Evolutionary conservation across 2,888 invertebrate genomes (phyloP).

Genomic region (Dryocosmus kuriphilus): DNA sequence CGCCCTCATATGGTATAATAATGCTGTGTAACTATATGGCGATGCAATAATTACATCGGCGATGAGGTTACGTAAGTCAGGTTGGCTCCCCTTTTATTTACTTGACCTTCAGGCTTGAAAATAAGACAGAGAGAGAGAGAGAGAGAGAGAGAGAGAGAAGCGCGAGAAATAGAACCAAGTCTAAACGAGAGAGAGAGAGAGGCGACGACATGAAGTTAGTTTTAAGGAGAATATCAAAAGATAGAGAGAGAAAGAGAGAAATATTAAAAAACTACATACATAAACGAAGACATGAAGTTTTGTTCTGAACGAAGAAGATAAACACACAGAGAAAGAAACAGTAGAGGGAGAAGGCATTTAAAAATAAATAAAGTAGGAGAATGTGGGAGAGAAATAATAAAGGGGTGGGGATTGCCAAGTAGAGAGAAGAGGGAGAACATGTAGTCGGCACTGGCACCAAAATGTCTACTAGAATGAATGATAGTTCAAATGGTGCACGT

Average conservation of each 20-base stretch:
- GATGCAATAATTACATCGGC: slow-evolving; percentile 23
- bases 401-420: slow-evolving; percentile 4
- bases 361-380: not conserved
- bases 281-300: not conserved
- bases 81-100: slow-evolving; percentile 21
- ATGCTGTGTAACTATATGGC: slow-evolving; percentile 5
- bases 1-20: slow-evolving; percentile 28
- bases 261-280: too few relatives aligned
- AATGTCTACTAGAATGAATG: not conserved
- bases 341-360: not conserved
- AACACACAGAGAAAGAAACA: not conserved
- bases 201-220: not conserved
- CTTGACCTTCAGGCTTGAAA: slow-evolving; percentile 25
- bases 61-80: slow-evolving; percentile 31
- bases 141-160: too few relatives aligned
- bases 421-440: not conserved
- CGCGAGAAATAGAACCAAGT: not conserved
- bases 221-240: not conserved
- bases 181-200: too few relatives aligned
- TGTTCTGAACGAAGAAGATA: not conserved
- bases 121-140: not conserved
- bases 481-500: too few relatives aligned
- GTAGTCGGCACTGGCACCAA: slow-evolving; percentile 29
- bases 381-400: not conserved
- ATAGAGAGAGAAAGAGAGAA: not conserved